phyloP scores from a whole-genome alignment of 2,797 vertebrate genomes.

The Melanotaenia nigrans region DNA sequence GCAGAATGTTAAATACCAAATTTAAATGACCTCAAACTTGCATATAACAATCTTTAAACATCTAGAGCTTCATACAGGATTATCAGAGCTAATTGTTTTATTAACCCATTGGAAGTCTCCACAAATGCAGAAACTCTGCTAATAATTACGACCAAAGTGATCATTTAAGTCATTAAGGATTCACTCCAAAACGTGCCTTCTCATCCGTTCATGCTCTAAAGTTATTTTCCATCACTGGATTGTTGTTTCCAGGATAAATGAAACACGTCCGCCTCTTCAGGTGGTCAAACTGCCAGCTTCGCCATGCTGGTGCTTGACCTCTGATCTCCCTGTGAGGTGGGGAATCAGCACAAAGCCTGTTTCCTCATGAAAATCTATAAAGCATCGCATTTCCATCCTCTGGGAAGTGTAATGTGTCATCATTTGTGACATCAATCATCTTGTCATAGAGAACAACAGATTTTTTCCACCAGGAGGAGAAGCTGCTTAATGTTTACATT shows the following conservation, averaged over 20 bases:
- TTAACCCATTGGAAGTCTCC: too few relatives aligned
- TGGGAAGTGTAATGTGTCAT: slow-evolving; percentile 42
- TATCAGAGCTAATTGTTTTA: too few relatives aligned
- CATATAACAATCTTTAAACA: too few relatives aligned
- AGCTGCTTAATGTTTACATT: background rate
- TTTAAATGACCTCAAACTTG: too few relatives aligned
- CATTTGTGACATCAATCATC: slow-evolving; percentile 55
- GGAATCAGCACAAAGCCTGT: background rate
- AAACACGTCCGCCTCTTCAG: slow-evolving; percentile 2
- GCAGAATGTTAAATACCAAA: too few relatives aligned
- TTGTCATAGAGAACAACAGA: too few relatives aligned
- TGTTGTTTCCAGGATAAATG: background rate
- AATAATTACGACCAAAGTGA: too few relatives aligned
- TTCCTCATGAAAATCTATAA: slow-evolving; percentile 43
- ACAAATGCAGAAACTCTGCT: too few relatives aligned
- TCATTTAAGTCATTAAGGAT: background rate
- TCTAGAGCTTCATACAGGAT: too few relatives aligned
- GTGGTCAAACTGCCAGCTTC: background rate
- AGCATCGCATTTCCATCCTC: slow-evolving; percentile 28
- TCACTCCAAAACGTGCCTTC: background rate
- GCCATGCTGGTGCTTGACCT: slow-evolving; percentile 14
- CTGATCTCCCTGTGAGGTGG: slow-evolving; percentile 12
- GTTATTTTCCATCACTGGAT: background rate
- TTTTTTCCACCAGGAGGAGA: background rate
- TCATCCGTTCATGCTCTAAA: background rate